Percentiles rank a stretch among this genome's conserved stretches.
Evolutionary conservation across 2,888 invertebrate genomes (phyloP).

Genomic region (Drosophila stalkeri): DNA sequence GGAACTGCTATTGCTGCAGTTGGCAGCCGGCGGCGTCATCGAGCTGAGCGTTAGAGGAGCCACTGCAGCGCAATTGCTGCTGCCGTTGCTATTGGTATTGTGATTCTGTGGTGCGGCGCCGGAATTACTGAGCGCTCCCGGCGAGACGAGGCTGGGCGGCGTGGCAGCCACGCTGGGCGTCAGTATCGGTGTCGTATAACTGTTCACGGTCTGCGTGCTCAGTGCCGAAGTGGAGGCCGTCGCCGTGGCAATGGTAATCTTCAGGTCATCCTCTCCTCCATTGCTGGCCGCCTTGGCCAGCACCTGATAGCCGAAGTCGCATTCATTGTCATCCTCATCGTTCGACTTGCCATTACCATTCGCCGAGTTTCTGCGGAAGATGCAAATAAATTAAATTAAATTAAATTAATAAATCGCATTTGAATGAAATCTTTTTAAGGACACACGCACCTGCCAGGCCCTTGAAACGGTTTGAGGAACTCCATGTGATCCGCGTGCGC

Average conservation of each 20-base stretch:
- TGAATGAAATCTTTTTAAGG: background rate
- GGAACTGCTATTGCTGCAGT: slow-evolving; percentile 39
- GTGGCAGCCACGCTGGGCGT: slow-evolving; percentile 60
- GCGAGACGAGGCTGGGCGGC: slow-evolving; percentile 64
- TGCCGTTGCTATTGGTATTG: slow-evolving; percentile 63
- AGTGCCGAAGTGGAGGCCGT: slow-evolving; percentile 42
- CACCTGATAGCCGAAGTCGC: slow-evolving; percentile 83
- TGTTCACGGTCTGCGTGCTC: slow-evolving; percentile 64
- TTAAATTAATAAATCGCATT: no score
- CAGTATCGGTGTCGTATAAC: slow-evolving; percentile 52
- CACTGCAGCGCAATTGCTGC: slow-evolving; percentile 67
- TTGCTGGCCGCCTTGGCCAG: slow-evolving; percentile 79
- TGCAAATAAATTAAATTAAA: background rate
- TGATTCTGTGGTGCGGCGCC: slow-evolving; percentile 41
- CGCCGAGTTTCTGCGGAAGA: slow-evolving; percentile 63
- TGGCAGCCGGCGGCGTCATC: slow-evolving; percentile 50
- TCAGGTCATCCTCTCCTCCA: slow-evolving; percentile 76
- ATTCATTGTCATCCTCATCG: slow-evolving; percentile 83
- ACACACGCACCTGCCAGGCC: slow-evolving; percentile 81
- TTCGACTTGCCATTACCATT: slow-evolving; percentile 73
- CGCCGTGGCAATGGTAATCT: slow-evolving; percentile 64
- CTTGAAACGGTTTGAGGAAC: slow-evolving; percentile 84
- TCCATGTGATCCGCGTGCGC: slow-evolving; percentile 85
- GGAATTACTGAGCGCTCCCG: slow-evolving; percentile 42
- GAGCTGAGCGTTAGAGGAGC: slow-evolving; percentile 58